Evolutionary conservation across 2,797 vertebrate species (phyloP).

Genomic region (Rhodeus uyekii): DNA sequence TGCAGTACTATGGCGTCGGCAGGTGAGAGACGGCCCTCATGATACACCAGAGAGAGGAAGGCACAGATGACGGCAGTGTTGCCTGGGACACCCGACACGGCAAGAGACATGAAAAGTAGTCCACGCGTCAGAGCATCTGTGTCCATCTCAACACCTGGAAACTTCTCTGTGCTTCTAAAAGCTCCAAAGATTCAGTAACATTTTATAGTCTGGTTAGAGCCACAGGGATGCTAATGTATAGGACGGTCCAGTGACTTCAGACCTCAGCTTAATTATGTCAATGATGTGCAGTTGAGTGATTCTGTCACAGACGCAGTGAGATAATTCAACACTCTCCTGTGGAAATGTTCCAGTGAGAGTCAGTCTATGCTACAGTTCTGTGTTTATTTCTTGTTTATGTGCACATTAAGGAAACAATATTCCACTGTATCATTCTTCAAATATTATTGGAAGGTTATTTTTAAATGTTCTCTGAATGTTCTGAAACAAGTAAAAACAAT

Average conservation of each 20-base stretch:
- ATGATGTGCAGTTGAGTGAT: constrained; percentile 75
- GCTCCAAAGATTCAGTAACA: no score
- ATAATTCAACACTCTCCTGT: accelerated
- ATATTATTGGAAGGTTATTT: neutral
- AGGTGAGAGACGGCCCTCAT: constrained; percentile 68
- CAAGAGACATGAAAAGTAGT: constrained; percentile 73
- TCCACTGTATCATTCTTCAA: neutral
- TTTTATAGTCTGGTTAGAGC: neutral
- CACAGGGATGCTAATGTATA: constrained; percentile 39
- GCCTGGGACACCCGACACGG: constrained; percentile 70
- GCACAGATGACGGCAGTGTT: constrained; percentile 70
- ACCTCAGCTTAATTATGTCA: constrained; percentile 64
- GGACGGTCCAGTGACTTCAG: constrained; percentile 66
- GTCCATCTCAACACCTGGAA: constrained; percentile 56
- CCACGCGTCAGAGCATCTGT: constrained; percentile 64
- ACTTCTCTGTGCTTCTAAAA: neutral
- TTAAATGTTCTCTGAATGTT: neutral
- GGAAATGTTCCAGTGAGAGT: no score
- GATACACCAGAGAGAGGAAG: constrained; percentile 64
- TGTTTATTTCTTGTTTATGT: no score
- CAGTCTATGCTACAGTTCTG: no score
- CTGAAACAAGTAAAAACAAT: no score
- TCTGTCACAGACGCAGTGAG: constrained; percentile 51
- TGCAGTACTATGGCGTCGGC: constrained; percentile 76
- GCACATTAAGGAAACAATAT: no score